These are phyloP conservation scores for Mamestra configurata DNA, from an alignment of 1,140 invertebrate species.

Conservation along the genomic window DNA sequence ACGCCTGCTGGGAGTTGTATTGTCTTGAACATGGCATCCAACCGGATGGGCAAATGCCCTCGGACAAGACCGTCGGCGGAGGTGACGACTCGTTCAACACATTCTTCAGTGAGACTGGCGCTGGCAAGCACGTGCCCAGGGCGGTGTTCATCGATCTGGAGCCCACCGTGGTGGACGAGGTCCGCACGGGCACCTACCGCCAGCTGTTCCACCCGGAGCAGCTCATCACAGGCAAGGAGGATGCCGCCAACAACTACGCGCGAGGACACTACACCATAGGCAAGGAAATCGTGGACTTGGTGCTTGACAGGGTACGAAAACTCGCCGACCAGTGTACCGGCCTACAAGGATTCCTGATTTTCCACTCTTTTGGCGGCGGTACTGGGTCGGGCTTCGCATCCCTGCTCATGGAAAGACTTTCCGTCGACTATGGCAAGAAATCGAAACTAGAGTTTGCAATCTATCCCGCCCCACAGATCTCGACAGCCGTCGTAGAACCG, in stretches of 20 bases:
- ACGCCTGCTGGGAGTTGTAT: constrained; percentile 95
- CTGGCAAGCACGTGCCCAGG: constrained; percentile 95
- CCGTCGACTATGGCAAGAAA: constrained; percentile 96
- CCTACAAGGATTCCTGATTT: constrained; percentile 96
- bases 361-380: constrained; percentile 96
- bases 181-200: constrained; percentile 93
- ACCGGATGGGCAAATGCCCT: constrained; percentile 92
- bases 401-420: constrained; percentile 95
- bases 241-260: constrained; percentile 95
- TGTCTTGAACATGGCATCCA: constrained; percentile 97
- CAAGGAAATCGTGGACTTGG: constrained; percentile 94
- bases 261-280: constrained; percentile 96
- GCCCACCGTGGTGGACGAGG: constrained; percentile 94
- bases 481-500: constrained; percentile 96
- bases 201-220: constrained; percentile 95
- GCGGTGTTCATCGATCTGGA: constrained; percentile 96
- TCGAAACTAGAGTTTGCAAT: constrained; percentile 96
- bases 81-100: constrained; percentile 96
- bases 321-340: constrained; percentile 96
- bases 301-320: constrained; percentile 93
- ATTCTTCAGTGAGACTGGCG: constrained; percentile 96
- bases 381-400: constrained; percentile 96
- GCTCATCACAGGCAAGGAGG: constrained; percentile 94
- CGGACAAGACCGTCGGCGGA: constrained; percentile 90
- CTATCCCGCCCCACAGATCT: constrained; percentile 96